Evolutionary conservation across 2,888 invertebrate species (phyloP).

Genomic region (Heliconius erato): DNA sequence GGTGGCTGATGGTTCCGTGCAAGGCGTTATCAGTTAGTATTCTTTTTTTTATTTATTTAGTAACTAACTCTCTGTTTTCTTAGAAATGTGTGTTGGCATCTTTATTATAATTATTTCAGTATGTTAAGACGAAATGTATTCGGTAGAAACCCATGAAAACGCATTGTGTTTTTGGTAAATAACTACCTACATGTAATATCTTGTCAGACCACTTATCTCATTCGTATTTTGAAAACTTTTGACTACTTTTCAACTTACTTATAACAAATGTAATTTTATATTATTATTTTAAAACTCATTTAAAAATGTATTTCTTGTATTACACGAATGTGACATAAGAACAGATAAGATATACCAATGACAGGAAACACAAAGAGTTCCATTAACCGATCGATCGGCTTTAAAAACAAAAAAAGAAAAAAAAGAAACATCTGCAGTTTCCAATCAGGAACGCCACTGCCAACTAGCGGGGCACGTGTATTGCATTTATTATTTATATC

Average conservation of each 20-base stretch:
- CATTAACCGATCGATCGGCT: background rate
- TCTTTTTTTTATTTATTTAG: background rate
- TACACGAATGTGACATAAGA: constrained; percentile 2
- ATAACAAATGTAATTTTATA: background rate
- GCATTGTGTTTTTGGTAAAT: no score
- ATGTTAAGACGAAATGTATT: background rate
- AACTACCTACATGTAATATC: no score
- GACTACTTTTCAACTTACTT: no score
- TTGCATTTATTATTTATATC: constrained; percentile 44
- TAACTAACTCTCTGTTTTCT: background rate
- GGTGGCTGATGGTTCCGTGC: constrained; percentile 62
- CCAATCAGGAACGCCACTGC: constrained; percentile 37
- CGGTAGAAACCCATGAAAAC: no score
- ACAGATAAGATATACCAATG: background rate
- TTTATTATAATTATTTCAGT: background rate
- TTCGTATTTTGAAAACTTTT: no score
- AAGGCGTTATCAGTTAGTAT: constrained; percentile 71
- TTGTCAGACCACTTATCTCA: no score
- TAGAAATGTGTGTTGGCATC: no score
- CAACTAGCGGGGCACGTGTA: constrained; percentile 42
- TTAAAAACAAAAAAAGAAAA: background rate
- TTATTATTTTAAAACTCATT: background rate
- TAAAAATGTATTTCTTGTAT: background rate
- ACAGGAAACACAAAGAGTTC: constrained; percentile 17
- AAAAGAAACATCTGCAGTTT: constrained; percentile 29